Conservation (phyloP, 2,888 invertebrate genomes). For the Clepsis dumicolana region DNA sequence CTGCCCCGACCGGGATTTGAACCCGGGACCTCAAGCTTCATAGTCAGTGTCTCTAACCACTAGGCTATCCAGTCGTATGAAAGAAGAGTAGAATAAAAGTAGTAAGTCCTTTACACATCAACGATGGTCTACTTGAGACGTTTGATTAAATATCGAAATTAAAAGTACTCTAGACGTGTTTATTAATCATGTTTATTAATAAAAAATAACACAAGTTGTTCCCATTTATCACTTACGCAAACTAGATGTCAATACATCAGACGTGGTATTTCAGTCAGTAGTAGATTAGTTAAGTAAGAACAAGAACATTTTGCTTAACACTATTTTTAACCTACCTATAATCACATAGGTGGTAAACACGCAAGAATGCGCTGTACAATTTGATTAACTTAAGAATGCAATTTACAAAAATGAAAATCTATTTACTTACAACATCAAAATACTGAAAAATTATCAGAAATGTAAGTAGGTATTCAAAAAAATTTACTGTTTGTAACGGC, state of each 20-base stretch:
- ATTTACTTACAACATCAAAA: neutral
- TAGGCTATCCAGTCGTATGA: too few relatives aligned
- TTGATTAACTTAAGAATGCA: too few relatives aligned
- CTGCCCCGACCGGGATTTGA: too few relatives aligned
- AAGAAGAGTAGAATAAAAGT: too few relatives aligned
- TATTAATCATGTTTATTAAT: slow-evolving; percentile 14
- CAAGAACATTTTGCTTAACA: neutral
- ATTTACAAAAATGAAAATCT: neutral
- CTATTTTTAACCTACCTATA: neutral
- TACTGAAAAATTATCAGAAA: too few relatives aligned
- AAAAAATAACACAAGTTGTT: slow-evolving; percentile 28
- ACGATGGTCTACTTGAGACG: too few relatives aligned
- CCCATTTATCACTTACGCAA: slow-evolving; percentile 25
- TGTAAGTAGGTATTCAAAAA: too few relatives aligned
- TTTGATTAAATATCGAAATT: too few relatives aligned
- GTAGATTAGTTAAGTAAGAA: slow-evolving; percentile 30
- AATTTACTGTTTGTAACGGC: neutral
- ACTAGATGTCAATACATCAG: slow-evolving; percentile 30
- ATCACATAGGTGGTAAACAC: neutral
- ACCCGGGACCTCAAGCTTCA: too few relatives aligned
- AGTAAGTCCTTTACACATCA: too few relatives aligned
- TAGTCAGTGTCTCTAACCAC: too few relatives aligned
- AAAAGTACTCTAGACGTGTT: neutral
- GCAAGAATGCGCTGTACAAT: neutral
- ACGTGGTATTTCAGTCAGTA: slow-evolving; percentile 34